Conservation (phyloP, 2,888 invertebrate species). For the Scaeva pyrastri region DNA sequence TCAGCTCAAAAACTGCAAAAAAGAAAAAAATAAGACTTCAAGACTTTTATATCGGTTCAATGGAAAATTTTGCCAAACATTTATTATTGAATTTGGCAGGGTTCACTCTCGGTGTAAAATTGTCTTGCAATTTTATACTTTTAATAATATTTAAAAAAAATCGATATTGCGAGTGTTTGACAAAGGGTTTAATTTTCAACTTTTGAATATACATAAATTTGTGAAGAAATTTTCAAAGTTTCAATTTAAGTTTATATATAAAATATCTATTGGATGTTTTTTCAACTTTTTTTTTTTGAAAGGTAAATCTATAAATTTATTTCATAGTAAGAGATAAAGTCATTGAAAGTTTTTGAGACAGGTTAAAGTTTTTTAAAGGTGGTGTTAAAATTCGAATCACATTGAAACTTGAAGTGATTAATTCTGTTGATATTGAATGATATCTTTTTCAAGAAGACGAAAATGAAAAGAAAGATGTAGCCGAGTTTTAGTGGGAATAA, state of each 20-base stretch:
- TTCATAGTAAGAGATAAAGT: background rate
- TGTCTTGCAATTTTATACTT: constrained; percentile 42
- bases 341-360: too few species aligned
- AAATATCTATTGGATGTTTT: background rate
- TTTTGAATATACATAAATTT: constrained; percentile 23
- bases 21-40: constrained; percentile 30
- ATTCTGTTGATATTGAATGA: too few species aligned
- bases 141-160: background rate
- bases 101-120: constrained; percentile 13
- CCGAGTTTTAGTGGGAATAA: too few species aligned
- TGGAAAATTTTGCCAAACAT: constrained; percentile 46
- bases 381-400: too few species aligned
- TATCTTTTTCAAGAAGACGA: too few species aligned
- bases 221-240: constrained; percentile 6
- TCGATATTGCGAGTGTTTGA: background rate
- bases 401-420: too few species aligned
- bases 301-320: background rate
- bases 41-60: constrained; percentile 29
- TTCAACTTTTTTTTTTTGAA: background rate
- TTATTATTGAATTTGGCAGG: constrained; percentile 52
- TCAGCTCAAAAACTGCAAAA: background rate
- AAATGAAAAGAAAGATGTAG: too few species aligned
- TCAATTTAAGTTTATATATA: background rate
- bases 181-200: constrained; percentile 13
- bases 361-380: too few species aligned